Base-by-base conservation (phyloP, 2,113 vertebrate species). In the Pogonocichla stellata region DNA sequence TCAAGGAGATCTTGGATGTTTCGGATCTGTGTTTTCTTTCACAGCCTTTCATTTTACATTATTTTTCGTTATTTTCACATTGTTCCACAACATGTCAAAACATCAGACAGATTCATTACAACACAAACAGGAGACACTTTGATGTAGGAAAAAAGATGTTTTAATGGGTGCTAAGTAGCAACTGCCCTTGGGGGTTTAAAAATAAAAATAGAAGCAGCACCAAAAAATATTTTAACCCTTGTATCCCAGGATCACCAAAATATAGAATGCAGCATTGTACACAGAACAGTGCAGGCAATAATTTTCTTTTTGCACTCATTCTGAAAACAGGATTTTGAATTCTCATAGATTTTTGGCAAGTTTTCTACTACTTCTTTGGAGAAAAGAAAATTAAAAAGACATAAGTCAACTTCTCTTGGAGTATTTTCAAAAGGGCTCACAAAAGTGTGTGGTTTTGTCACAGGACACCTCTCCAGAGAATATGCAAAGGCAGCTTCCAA, bases 101-200 rank as follows among this genome's bases (percentile, higher is more conserved):
- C 95, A 93, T 81, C 95, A 95, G 71, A 53, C 71, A 29, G 79
- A 93, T 94, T 94, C 88, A 90, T 90, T 94, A 66, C 93, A 94
- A 61, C 67, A 77, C 70, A 95, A 97, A 92, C 88, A 92, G 72
- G 79, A 94, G 93, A 72, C 54, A 73, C 95, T 96, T 96, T 97
- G 95, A 96, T 95, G 95, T 95, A 93, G 61, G 77, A 4, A 82
- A 92, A 90, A 90, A 94, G 70, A 80, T 92, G 29, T 75, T 96
- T 96, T 88, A 95, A 82, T 94, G 74, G 90, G 79, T 96, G 93
- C 90, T 95, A 83, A 97, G 92, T 86, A 96, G 86, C 88, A 94
- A 94, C 66, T 73, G 71, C 95, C 93, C 82, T 58, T 73, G 64
- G 95, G 95, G 93, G 57, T 75, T 83, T 82, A 31, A 92, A 90